These are phyloP conservation scores for Temnothorax curvispinosus DNA, from an alignment of 1,140 invertebrate species.

Conservation along the genomic window DNA sequence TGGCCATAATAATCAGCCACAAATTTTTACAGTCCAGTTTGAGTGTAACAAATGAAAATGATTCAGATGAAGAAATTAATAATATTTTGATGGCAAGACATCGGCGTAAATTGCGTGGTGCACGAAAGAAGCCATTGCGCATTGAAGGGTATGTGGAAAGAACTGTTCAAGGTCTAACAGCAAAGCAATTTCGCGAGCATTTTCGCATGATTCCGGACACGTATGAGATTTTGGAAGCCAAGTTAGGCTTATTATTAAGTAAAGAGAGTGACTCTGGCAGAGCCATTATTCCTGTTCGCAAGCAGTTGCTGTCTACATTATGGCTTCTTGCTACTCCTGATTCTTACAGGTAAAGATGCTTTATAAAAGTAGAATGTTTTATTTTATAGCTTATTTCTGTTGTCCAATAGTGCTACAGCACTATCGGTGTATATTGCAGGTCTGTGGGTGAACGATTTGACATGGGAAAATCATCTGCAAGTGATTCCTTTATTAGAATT, in stretches of 20 bases:
- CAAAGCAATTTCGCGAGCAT: not conserved
- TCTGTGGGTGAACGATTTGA: not conserved
- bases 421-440: not conserved
- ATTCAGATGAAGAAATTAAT: not conserved
- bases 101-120: not conserved
- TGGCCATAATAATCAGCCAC: not conserved
- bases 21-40: not conserved
- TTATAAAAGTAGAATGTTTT: not conserved
- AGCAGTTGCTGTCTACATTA: not conserved
- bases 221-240: not conserved
- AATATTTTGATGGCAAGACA: not conserved
- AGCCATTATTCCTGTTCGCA: not conserved
- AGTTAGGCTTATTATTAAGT: not conserved
- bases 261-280: not conserved
- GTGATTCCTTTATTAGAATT: conserved; percentile 14
- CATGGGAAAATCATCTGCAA: conserved; percentile 6
- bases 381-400: not conserved
- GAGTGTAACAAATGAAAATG: not conserved
- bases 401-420: not conserved
- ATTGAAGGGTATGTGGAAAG: not conserved
- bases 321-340: conserved; percentile 7
- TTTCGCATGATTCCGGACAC: not conserved
- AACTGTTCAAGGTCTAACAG: not conserved
- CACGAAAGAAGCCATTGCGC: not conserved
- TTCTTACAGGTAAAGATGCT: not conserved